Evolutionary conservation across 2,888 invertebrate genomes (phyloP).

Genomic region (Timandra comae): DNA sequence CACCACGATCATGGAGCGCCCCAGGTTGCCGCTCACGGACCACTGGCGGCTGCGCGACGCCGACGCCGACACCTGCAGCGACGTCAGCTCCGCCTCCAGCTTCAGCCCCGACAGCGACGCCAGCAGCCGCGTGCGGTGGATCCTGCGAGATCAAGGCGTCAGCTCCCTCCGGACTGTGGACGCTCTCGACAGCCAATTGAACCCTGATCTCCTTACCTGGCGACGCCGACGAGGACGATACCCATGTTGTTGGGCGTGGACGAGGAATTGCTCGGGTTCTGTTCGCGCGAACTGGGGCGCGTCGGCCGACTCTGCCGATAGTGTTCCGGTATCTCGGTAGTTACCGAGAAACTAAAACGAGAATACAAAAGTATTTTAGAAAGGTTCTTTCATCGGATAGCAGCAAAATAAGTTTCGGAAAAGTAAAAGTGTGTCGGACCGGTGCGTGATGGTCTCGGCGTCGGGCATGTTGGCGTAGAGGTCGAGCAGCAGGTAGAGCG

Average conservation of each 20-base stretch:
- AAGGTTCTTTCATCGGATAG: no score
- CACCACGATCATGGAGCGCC: conserved; percentile 93
- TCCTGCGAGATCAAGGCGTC: conserved; percentile 68
- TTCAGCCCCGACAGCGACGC: conserved; percentile 96
- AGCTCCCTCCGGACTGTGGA: no score
- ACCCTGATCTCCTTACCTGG: conserved; percentile 46
- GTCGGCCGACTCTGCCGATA: conserved; percentile 69
- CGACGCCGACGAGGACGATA: conserved; percentile 90
- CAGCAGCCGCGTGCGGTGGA: conserved; percentile 89
- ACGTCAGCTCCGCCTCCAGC: conserved; percentile 95
- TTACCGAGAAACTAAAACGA: conserved; percentile 79
- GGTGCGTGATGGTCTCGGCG: conserved; percentile 91
- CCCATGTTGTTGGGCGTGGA: conserved; percentile 78
- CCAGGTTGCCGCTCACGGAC: conserved; percentile 92
- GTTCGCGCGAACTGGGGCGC: conserved; percentile 55
- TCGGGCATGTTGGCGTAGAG: conserved; percentile 96
- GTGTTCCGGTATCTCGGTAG: conserved; percentile 82
- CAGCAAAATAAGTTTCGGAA: no score
- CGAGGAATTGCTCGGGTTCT: conserved; percentile 61
- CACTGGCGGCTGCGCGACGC: conserved; percentile 93
- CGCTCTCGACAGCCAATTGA: no score
- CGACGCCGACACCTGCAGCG: conserved; percentile 92
- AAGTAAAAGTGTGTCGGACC: no score
- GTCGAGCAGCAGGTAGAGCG: conserved; percentile 93
- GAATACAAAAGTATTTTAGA: no score